Evolutionary conservation across 2,113 vertebrate species (phyloP), one percentile per base, ranked within the genome.

Genomic region (Nannobrachium achirus): DNA sequence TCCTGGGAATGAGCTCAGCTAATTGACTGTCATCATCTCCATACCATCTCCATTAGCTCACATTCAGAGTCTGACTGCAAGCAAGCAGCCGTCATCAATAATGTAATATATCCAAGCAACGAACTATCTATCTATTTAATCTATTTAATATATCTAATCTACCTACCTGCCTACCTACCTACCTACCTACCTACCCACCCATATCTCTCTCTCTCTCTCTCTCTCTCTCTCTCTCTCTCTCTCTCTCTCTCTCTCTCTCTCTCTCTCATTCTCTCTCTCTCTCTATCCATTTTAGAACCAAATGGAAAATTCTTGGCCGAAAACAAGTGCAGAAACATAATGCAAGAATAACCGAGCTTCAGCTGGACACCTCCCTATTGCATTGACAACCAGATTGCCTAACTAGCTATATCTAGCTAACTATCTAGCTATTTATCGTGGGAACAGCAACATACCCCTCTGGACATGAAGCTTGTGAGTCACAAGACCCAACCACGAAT

Each of bases 171-270:
- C 50, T 7, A 16, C 9, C 50, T 15, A 15, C 10, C 50, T 16
- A 10, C 10, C 51, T 7, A 19, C 15, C n/a, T 51, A 16, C 18
- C 16, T 59, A 51, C 39, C 46, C 40, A 50, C 39, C 46, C 50
- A 63, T n/a, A n/a, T n/a, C n/a, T n/a, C n/a, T 49, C 60, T 63
- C 48, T 49, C 60, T 63, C 48, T 38, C 60, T 63, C n/a, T n/a
- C n/a, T n/a, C n/a, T n/a, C n/a, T n/a, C n/a, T n/a, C n/a, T n/a
- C n/a, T n/a, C n/a, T n/a, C n/a, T n/a, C n/a, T n/a, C n/a, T n/a
- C n/a, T n/a, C n/a, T n/a, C n/a, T n/a, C n/a, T n/a, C n/a, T n/a
- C n/a, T n/a, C n/a, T n/a, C n/a, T n/a, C n/a, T n/a, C n/a, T n/a
- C n/a, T n/a, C n/a, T n/a, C n/a, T 49, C 60, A 49, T 49, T 49